Percentiles rank a stretch among this genome's conserved stretches.
phyloP scores from a whole-genome alignment of 2,888 invertebrate genomes.

The Hirtodrosophila alboralis region DNA sequence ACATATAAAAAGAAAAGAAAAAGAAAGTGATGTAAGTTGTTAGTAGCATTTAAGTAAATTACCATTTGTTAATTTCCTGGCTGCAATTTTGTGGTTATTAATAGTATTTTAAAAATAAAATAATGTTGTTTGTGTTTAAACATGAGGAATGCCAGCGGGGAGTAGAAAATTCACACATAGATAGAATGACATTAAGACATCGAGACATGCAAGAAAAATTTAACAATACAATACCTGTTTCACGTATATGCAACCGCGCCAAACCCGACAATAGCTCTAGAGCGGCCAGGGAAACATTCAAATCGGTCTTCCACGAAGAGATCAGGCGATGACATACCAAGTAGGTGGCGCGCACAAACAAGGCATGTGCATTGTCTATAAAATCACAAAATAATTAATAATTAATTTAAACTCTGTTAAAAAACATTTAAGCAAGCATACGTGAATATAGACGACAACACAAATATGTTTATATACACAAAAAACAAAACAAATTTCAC shows the following conservation, averaged over 20 bases:
- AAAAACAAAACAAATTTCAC: slow-evolving; percentile 14
- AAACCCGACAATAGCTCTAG: slow-evolving; percentile 95
- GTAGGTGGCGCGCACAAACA: slow-evolving; percentile 96
- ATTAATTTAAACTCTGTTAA: neutral
- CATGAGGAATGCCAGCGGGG: slow-evolving; percentile 32
- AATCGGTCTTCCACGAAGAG: slow-evolving; percentile 97
- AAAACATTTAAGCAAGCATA: too few relatives aligned
- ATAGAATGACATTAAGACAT: slow-evolving; percentile 17
- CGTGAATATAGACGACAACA: neutral
- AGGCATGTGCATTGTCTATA: slow-evolving; percentile 92
- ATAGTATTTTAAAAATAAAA: slow-evolving; percentile 10
- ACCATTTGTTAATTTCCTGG: slow-evolving; percentile 83
- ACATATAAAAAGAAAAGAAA: slow-evolving; percentile 64
- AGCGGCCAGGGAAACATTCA: slow-evolving; percentile 96
- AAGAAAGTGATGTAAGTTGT: slow-evolving; percentile 78
- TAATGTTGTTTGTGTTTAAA: slow-evolving; percentile 8
- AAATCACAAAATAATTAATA: slow-evolving; percentile 23
- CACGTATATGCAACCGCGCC: slow-evolving; percentile 94
- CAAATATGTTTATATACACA: slow-evolving; percentile 1
- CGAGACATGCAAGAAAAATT: neutral
- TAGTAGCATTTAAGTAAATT: slow-evolving; percentile 75
- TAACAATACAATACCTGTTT: slow-evolving; percentile 88
- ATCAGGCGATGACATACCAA: slow-evolving; percentile 97
- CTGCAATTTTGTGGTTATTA: slow-evolving; percentile 63
- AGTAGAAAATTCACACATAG: slow-evolving; percentile 40